phyloP scores from a whole-genome alignment of 2,113 vertebrate genomes.

The Aleadryas rufinucha region DNA sequence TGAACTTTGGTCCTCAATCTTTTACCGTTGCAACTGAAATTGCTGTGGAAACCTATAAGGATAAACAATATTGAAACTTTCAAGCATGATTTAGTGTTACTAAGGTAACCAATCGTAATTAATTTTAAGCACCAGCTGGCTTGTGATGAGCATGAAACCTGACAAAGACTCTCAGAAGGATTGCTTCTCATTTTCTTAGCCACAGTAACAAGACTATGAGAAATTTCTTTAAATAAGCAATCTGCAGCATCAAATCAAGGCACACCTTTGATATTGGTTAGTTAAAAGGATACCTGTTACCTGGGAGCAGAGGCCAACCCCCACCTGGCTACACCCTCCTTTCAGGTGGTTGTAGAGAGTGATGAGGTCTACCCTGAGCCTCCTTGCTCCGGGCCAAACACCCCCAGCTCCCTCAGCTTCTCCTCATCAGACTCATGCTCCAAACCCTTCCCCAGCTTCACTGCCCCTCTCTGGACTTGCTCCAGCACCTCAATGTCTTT shows the following conservation, averaged over 20 bases:
- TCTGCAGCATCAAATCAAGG: background rate
- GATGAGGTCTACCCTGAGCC: background rate
- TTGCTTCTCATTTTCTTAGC: background rate
- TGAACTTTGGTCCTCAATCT: background rate
- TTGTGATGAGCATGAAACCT: slow-evolving; percentile 52
- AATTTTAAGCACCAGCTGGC: slow-evolving; percentile 66
- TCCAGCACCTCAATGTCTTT: background rate
- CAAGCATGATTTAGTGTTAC: slow-evolving; percentile 55
- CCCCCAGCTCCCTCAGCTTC: background rate
- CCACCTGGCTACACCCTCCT: background rate
- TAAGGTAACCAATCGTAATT: slow-evolving; percentile 67
- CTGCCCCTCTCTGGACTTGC: rapidly evolving
- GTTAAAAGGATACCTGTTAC: background rate
- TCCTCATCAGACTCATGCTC: background rate
- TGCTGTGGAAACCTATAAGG: slow-evolving; percentile 18
- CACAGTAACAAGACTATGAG: background rate
- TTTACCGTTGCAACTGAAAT: background rate
- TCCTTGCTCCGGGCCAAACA: background rate
- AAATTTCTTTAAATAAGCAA: background rate
- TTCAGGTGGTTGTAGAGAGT: background rate
- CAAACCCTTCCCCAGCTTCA: background rate
- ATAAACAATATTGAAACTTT: slow-evolving; percentile 49
- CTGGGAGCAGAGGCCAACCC: background rate
- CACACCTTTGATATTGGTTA: background rate
- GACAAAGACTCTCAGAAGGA: slow-evolving; percentile 37